A percentile compares a stretch with the other conserved stretches of the same genome.
Conservation (phyloP, 2,113 vertebrate genomes). For the Typhlomys cinereus region DNA sequence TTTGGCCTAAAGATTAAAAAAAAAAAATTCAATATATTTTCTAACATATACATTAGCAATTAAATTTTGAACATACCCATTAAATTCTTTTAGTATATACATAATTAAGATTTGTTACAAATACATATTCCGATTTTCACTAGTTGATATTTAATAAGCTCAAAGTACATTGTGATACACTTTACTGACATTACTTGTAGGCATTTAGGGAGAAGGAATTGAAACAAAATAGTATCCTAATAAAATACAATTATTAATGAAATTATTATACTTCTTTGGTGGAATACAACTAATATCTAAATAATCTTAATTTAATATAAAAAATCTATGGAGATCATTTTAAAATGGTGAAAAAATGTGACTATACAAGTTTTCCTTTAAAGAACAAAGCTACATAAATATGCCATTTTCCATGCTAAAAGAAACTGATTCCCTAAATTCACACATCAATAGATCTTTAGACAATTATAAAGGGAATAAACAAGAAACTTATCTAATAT, state of each 20-base stretch:
- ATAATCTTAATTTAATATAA: constrained; percentile 36
- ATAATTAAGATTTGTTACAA: constrained; percentile 49
- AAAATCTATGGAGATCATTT: neutral
- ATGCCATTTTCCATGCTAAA: neutral
- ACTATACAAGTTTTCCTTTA: neutral
- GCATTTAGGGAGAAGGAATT: constrained; percentile 49
- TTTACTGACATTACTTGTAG: neutral
- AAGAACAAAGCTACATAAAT: constrained; percentile 38
- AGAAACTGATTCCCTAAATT: constrained; percentile 42
- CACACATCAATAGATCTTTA: constrained; percentile 12
- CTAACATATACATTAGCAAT: constrained; percentile 17
- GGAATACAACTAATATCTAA: neutral
- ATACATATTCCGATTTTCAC: neutral
- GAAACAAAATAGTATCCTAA: constrained; percentile 36
- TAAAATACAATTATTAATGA: constrained; percentile 45
- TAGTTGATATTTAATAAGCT: constrained; percentile 41
- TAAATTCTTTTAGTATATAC: constrained; percentile 1
- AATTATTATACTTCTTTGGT: constrained; percentile 4
- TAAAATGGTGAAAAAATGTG: constrained; percentile 17
- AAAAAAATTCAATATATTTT: constrained; percentile 48
- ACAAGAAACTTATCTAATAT: constrained; percentile 26
- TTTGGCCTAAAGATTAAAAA: constrained; percentile 90
- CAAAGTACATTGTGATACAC: neutral
- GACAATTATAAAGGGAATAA: constrained; percentile 18
- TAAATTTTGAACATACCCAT: constrained; percentile 35